Evolutionary conservation across 2,113 vertebrate genomes (phyloP).

Genomic region (Nestor notabilis): DNA sequence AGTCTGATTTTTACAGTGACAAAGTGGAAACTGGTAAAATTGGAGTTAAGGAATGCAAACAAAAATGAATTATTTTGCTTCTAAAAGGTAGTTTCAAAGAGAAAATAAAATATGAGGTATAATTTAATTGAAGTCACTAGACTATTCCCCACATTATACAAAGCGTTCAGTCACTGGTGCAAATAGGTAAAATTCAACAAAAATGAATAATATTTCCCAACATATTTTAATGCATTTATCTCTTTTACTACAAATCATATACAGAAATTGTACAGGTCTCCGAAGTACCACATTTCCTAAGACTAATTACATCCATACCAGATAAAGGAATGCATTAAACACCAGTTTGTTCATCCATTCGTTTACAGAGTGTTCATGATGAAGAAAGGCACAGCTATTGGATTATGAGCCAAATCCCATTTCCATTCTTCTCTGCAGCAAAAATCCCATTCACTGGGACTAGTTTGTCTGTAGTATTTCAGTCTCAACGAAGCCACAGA

Average conservation of each 20-base stretch:
- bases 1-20: neutral
- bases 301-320: neutral
- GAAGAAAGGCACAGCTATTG: neutral
- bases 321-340: conserved; percentile 12
- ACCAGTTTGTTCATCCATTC: neutral
- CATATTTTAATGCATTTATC: conserved; percentile 6
- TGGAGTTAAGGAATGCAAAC: neutral
- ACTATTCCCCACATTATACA: neutral
- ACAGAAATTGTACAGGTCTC: neutral
- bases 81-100: neutral
- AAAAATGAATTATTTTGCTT: neutral
- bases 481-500: neutral
- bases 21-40: neutral
- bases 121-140: conserved; percentile 23
- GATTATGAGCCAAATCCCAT: neutral
- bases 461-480: neutral
- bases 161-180: neutral
- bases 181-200: conserved; percentile 24
- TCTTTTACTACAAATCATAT: neutral
- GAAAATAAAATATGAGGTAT: neutral
- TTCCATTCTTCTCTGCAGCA: neutral
- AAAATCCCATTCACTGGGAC: neutral
- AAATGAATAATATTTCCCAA: conserved; percentile 8
- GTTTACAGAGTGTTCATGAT: neutral
- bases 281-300: neutral